Evolutionary conservation across 2,888 invertebrate species (phyloP).

Genomic region (Notodonta dromedarius): DNA sequence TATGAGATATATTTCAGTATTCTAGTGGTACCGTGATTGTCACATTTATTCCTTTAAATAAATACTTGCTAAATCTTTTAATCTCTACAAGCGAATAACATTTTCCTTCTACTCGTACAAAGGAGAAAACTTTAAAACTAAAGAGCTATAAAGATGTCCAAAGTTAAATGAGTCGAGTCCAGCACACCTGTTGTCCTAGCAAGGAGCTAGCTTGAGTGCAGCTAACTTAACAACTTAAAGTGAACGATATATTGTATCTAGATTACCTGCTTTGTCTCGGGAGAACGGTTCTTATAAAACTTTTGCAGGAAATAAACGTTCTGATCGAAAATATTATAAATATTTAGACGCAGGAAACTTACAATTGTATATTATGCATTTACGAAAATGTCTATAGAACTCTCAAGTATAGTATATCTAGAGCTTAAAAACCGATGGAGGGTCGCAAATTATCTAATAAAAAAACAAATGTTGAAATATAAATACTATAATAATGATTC

Average conservation of each 20-base stretch:
- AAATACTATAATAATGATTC: neutral
- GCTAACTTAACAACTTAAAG: slow-evolving; percentile 3
- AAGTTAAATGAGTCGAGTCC: slow-evolving; percentile 33
- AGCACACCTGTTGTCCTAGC: slow-evolving; percentile 34
- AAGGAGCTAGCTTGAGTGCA: slow-evolving; percentile 8
- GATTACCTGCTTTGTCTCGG: slow-evolving; percentile 5
- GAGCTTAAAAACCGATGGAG: too few relatives aligned
- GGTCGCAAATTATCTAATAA: too few relatives aligned
- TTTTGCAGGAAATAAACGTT: neutral
- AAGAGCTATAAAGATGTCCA: slow-evolving; percentile 41
- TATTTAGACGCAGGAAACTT: too few relatives aligned
- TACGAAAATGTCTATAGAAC: too few relatives aligned
- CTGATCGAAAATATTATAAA: too few relatives aligned
- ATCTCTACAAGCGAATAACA: neutral
- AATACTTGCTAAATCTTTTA: neutral
- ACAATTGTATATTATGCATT: too few relatives aligned
- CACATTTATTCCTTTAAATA: neutral
- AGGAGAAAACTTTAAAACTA: slow-evolving; percentile 5
- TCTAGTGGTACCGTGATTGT: neutral
- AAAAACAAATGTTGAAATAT: neutral
- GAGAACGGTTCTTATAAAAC: neutral
- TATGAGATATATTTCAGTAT: neutral
- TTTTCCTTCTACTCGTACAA: neutral
- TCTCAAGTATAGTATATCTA: too few relatives aligned
- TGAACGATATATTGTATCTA: neutral